Percentiles rank a stretch among this genome's conserved stretches.
Conservation (phyloP, 2,113 vertebrate species). For the Psilopsiagon aymara region DNA sequence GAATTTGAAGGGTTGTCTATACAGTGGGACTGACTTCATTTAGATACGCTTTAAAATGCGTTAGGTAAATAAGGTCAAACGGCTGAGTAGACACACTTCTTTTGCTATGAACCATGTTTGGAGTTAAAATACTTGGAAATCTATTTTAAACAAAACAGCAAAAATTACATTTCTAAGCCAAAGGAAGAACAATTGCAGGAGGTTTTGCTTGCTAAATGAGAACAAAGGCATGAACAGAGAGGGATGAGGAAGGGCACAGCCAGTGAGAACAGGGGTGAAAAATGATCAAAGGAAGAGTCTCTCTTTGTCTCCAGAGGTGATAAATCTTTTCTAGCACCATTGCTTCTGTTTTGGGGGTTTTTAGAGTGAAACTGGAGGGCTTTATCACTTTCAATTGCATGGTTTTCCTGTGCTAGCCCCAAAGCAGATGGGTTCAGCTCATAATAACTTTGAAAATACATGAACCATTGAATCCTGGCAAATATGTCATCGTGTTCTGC, state of each 20-base stretch:
- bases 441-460: background rate
- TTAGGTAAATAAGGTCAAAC: slow-evolving; percentile 34
- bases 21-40: background rate
- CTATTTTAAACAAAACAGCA: background rate
- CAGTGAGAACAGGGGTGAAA: background rate
- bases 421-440: background rate
- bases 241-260: background rate
- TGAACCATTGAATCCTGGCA: background rate
- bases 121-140: background rate
- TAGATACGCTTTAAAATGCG: background rate
- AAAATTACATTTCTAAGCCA: background rate
- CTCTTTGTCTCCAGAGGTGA: background rate
- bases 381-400: background rate
- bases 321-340: background rate
- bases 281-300: background rate
- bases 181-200: background rate
- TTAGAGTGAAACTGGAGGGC: background rate
- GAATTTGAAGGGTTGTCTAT: slow-evolving; percentile 8
- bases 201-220: background rate
- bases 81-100: background rate
- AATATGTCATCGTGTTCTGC: background rate
- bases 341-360: background rate
- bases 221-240: background rate
- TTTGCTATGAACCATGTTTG: background rate
- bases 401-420: background rate